Base-by-base conservation (phyloP, 92 coral and sea anemone genomes). In the Palythoa caribaeorum region DNA sequence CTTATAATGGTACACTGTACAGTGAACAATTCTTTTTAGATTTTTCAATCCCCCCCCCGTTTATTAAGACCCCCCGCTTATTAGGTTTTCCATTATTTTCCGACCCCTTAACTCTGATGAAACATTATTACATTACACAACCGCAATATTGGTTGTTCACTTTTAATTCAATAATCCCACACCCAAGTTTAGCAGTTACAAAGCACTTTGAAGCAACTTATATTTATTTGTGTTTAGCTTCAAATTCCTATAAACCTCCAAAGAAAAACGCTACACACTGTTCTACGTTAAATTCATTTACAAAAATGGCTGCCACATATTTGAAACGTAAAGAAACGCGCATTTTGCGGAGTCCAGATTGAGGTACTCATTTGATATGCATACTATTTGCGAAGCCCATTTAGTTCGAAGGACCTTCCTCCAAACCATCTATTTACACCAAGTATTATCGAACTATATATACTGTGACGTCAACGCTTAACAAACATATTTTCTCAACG, bases 211-310 rank as follows among this genome's bases (percentile, higher is more conserved):
- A 77, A 77, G 21, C 35, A 36, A 53, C 44, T 55, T 28, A 77
- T 59, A 77, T 12, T 77, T 77, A 50, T 36, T 77, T n/a, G 65
- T 76, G 68, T 54, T 77, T 1, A 55, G 53, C 83, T 59, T 54
- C 17, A 35, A 35, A 14, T 52, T 53, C 10, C 78, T 73, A 20
- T 48, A 76, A 76, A 9, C 50, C 55, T 76, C 17, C n/a, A 21
- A 53, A 54, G n/a, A 54, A 77, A 77, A 54, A 14, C 78, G 39
- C 38, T 77, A 28, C 83, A 54, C 14, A 21, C 28, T 76, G 4
- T 76, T 76, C 9, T 5, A 51, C 37, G 28, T 10, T 57, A 55
- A 77, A 53, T 10, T 53, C 4, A 21, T 35, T 36, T 77, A 77
- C 83, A 77, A 77, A 77, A 77, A 77, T 53, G 19, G 35, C 69